These are phyloP conservation scores for Mesoligia furuncula DNA, from an alignment of 2,888 invertebrate genomes.

Conservation along the genomic window DNA sequence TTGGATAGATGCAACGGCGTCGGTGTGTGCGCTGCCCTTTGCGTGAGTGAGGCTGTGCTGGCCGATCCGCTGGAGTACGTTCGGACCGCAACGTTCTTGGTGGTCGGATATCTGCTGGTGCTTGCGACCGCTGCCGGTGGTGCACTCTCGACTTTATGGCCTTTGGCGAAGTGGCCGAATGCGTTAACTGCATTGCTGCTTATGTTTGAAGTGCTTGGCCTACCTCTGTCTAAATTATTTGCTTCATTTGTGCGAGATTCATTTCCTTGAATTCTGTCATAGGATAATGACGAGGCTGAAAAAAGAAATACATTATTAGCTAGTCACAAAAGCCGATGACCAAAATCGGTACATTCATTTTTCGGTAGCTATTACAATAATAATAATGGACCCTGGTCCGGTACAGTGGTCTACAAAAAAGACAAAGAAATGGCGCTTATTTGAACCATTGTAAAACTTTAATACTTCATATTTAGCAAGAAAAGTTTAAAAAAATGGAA, in stretches of 20 bases:
- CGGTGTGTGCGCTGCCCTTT: constrained; percentile 11
- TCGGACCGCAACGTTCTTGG: constrained; percentile 33
- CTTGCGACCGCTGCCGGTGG: constrained; percentile 14
- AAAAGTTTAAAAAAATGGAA: no score
- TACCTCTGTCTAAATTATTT: constrained; percentile 15
- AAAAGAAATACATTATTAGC: constrained; percentile 8
- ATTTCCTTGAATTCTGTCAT: constrained; percentile 16
- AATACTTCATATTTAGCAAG: no score
- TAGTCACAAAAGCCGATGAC: not conserved
- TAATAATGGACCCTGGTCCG: not conserved
- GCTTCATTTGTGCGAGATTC: constrained; percentile 47
- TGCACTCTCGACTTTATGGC: constrained; percentile 32
- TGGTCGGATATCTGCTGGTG: constrained; percentile 39
- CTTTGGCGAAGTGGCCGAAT: constrained; percentile 42
- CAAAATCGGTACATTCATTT: no score
- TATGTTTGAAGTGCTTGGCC: constrained; percentile 36
- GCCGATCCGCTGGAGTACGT: constrained; percentile 32
- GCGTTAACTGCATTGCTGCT: constrained; percentile 36
- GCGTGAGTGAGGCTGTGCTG: constrained; percentile 9
- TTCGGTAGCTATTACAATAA: not conserved
- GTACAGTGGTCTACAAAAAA: not conserved
- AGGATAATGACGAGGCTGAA: constrained; percentile 28
- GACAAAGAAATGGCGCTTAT: no score
- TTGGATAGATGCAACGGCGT: constrained; percentile 19
- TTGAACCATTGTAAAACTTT: no score